Base-by-base conservation (phyloP, 2,888 invertebrate species). In the Phrixothrix hirtus region DNA sequence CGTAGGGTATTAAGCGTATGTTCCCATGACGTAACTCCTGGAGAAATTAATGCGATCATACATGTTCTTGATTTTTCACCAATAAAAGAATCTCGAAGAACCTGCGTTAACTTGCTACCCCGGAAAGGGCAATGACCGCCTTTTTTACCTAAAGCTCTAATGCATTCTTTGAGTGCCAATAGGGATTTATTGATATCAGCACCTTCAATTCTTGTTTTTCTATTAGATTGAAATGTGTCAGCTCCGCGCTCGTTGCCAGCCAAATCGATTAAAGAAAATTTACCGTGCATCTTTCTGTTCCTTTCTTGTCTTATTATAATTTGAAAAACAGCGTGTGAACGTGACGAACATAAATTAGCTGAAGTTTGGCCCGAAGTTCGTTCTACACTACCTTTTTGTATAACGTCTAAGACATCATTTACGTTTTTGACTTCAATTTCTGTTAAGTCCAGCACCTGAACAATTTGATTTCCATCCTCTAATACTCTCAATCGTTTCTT, bases 11-110 rank as follows among this genome's bases (percentile, higher is more conserved):
- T 99, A 57, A 99, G 81, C 36, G 97, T 94, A 78, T 99, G 97
- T 73, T 99, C 99, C 74, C 96, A 96, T 36, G 95, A 95, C 69
- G 87, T 88, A 81, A 95, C 83, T 45, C 96, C 95, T 11, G 99
- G 98, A 56, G 96, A 96, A 67, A 99, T 94, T 90, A 98, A 95
- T 48, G 99, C 97, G 75, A 99, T 97, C 99, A 99, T 99, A 77
- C 98, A 99, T n/a, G 97, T 99, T 75, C 90, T 87, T 26, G 96
- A 95, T 77, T 98, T 98, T 77, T 97, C 96, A 4, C 98, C 97
- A 70, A 99, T 96, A 77, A 99, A 99, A 27, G 95, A 95, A 79
- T 99, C 99, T 62, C 97, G 84, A 59, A 99, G 79, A 54, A 99
- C 97, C 75, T 92, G 87, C 25, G 98, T 98, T 30, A 99, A 81